Percentiles rank a stretch among this genome's conserved stretches.
phyloP scores from a whole-genome alignment of 2,797 vertebrate genomes.

The Eptatretus atami region DNA sequence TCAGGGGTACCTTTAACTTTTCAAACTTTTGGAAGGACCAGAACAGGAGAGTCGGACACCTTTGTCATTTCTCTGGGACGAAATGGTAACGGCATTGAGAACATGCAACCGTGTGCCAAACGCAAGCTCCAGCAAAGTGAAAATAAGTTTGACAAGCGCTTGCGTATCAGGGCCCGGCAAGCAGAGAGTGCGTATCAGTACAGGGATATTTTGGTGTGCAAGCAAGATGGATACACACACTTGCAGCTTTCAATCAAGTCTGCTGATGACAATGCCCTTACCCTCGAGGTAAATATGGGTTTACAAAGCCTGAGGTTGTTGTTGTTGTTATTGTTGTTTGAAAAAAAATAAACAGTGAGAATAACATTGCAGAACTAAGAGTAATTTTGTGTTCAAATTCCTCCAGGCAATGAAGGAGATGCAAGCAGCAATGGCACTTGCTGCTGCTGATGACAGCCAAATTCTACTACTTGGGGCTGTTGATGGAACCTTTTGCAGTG shows the following conservation, averaged over 20 bases:
- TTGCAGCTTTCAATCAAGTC: conserved; percentile 81
- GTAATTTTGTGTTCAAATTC: neutral
- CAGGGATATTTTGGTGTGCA: conserved; percentile 78
- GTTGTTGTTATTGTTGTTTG: too few species aligned
- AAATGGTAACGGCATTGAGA: conserved; percentile 32
- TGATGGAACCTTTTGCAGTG: conserved; percentile 75
- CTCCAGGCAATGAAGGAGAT: conserved; percentile 88
- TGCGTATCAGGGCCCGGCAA: conserved; percentile 79
- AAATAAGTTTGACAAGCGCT: conserved; percentile 61
- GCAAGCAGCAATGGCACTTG: conserved; percentile 55
- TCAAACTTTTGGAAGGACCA: too few species aligned
- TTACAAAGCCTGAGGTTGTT: too few species aligned
- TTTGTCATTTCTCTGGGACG: conserved; percentile 3
- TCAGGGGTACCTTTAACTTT: too few species aligned
- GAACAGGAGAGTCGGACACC: too few species aligned
- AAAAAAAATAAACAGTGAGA: too few species aligned
- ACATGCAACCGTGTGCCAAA: conserved; percentile 48
- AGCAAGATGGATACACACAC: conserved; percentile 87
- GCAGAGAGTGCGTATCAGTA: conserved; percentile 75
- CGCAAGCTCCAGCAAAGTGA: conserved; percentile 52
- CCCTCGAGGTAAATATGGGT: conserved; percentile 40
- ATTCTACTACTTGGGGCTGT: conserved; percentile 67
- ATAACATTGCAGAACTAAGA: too few species aligned
- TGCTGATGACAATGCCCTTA: conserved; percentile 79
- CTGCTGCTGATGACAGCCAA: conserved; percentile 71